phyloP scores from a whole-genome alignment of 1,140 invertebrate genomes.

The Drosophila ohnishii region DNA sequence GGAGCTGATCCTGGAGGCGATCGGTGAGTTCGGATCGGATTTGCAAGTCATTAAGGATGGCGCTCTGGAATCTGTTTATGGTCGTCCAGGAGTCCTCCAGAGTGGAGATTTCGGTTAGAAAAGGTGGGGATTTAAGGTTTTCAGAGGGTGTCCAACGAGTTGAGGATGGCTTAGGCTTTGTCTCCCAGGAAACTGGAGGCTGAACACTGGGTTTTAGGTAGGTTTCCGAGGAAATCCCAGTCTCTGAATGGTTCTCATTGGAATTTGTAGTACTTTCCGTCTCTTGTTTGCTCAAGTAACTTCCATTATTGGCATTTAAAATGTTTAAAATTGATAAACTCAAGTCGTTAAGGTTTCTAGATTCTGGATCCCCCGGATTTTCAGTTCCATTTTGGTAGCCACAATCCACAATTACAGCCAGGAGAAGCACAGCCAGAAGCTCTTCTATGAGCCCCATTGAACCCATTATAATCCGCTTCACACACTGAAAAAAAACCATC shows the following conservation, averaged over 20 bases:
- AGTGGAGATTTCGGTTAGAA: neutral
- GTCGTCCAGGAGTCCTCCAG: neutral
- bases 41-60: neutral
- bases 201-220: neutral
- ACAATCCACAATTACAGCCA: neutral
- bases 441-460: neutral
- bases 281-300: neutral
- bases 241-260: neutral
- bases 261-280: neutral
- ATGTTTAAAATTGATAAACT: neutral
- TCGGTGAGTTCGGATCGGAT: neutral
- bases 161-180: neutral
- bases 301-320: neutral
- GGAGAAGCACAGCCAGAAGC: neutral
- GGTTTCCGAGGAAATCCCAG: neutral
- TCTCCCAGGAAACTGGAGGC: neutral
- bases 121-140: neutral
- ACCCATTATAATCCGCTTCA: slow-evolving; percentile 15
- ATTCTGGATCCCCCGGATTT: neutral
- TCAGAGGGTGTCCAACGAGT: neutral
- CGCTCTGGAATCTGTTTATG: neutral
- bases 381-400: neutral
- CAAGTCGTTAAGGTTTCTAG: neutral
- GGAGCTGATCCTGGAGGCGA: slow-evolving; percentile 31
- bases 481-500: slow-evolving; percentile 8